Conservation (phyloP, 2,888 invertebrate species). For the Hofmannophila pseudospretella region DNA sequence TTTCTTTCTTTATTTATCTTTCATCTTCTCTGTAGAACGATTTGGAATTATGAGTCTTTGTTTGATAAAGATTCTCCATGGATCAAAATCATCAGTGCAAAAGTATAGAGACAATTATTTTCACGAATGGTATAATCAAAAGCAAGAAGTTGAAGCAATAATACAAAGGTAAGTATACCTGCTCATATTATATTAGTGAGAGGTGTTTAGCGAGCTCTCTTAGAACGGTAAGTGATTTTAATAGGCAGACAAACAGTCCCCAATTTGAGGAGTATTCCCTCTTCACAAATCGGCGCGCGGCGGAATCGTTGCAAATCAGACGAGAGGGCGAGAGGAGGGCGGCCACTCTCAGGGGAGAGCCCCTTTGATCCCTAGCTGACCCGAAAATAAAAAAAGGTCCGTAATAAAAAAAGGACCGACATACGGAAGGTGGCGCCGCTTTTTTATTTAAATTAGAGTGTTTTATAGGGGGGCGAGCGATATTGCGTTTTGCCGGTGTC, state of each 20-base stretch:
- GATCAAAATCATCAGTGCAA: too few relatives aligned
- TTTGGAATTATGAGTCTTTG: too few relatives aligned
- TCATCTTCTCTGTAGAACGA: too few relatives aligned
- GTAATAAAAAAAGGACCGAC: conserved; percentile 76
- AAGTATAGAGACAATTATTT: too few relatives aligned
- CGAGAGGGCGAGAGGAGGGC: conserved; percentile 38
- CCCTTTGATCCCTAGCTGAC: conserved; percentile 77
- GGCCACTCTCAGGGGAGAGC: conserved; percentile 62
- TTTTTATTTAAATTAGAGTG: conserved; percentile 79
- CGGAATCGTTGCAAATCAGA: conserved; percentile 72
- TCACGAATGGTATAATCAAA: not conserved
- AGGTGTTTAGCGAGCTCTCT: conserved; percentile 43
- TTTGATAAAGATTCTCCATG: too few relatives aligned
- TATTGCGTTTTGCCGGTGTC: conserved; percentile 75
- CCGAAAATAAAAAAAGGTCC: conserved; percentile 78
- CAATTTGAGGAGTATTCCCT: conserved; percentile 71
- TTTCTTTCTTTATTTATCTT: too few relatives aligned
- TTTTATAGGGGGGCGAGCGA: conserved; percentile 74
- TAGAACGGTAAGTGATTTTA: conserved; percentile 68
- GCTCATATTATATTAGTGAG: too few relatives aligned
- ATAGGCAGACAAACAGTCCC: conserved; percentile 69
- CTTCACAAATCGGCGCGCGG: conserved; percentile 73
- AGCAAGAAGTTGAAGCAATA: not conserved
- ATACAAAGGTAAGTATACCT: not conserved
- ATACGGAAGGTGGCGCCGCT: conserved; percentile 78